Conservation (phyloP, 2,888 invertebrate genomes). For the Pseudococcus longispinus region DNA sequence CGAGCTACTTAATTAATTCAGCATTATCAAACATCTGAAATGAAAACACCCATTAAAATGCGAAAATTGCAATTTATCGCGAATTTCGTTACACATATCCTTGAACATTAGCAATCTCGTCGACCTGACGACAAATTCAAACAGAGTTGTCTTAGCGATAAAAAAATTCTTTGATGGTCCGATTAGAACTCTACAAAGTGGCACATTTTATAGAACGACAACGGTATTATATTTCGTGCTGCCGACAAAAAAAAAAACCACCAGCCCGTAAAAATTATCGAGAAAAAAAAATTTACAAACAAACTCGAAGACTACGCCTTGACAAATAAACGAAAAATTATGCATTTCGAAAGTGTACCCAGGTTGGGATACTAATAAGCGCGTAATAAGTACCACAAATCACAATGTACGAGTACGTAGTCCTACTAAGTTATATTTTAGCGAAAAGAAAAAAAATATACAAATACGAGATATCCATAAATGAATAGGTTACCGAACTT, state of each 20-base stretch:
- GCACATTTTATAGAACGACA: not conserved
- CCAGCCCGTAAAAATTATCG: not conserved
- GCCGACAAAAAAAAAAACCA: slow-evolving; percentile 10
- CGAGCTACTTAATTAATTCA: not conserved
- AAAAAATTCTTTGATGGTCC: not conserved
- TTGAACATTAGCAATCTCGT: not conserved
- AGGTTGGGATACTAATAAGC: not conserved
- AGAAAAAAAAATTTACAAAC: not conserved
- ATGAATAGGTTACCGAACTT: slow-evolving; percentile 41
- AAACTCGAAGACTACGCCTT: slow-evolving; percentile 15
- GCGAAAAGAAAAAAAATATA: not conserved
- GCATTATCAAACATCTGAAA: not conserved
- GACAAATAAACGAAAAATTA: not conserved
- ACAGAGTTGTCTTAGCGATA: not conserved
- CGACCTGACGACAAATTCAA: not conserved
- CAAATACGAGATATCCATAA: not conserved
- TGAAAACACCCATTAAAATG: not conserved
- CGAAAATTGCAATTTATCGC: not conserved
- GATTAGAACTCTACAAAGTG: not conserved
- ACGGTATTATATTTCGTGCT: not conserved
- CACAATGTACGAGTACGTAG: not conserved
- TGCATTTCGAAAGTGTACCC: not conserved
- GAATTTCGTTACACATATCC: too few species aligned
- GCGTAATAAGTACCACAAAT: not conserved
- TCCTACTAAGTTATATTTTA: not conserved